Percentiles rank a stretch among this genome's conserved stretches.
phyloP scores from a whole-genome alignment of 1,140 invertebrate species.

The Hyposmocoma kahamanoa region DNA sequence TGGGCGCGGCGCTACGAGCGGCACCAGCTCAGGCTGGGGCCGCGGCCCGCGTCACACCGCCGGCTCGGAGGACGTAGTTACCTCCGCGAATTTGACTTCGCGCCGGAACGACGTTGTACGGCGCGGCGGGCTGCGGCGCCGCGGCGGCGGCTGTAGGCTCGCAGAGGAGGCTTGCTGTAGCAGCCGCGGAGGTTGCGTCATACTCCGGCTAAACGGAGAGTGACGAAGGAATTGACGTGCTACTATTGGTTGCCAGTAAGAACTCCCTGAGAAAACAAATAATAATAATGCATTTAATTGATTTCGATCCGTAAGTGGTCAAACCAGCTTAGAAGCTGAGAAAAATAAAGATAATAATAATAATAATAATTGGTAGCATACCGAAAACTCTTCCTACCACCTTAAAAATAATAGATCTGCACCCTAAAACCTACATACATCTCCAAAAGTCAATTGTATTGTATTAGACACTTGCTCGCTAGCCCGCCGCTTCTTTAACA shows the following conservation, averaged over 20 bases:
- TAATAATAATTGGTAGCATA: too few species aligned
- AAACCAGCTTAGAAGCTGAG: too few species aligned
- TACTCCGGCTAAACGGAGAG: slow-evolving; percentile 73
- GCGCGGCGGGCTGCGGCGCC: slow-evolving; percentile 38
- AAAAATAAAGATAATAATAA: too few species aligned
- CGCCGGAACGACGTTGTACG: slow-evolving; percentile 56
- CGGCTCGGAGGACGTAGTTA: slow-evolving; percentile 29
- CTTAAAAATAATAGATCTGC: too few species aligned
- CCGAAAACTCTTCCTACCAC: too few species aligned
- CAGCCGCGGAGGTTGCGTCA: slow-evolving; percentile 39
- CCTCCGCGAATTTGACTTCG: slow-evolving; percentile 75
- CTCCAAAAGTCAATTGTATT: too few species aligned
- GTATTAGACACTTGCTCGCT: too few species aligned
- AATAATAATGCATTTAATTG: too few species aligned
- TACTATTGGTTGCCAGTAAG: slow-evolving; percentile 77
- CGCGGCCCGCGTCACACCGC: slow-evolving; percentile 61
- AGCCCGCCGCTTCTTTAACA: too few species aligned
- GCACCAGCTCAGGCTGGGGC: slow-evolving; percentile 63
- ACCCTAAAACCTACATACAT: too few species aligned
- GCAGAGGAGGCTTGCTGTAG: slow-evolving; percentile 57
- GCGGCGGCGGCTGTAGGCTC: slow-evolving; percentile 44
- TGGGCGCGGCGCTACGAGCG: slow-evolving; percentile 39
- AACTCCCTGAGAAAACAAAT: slow-evolving; percentile 36
- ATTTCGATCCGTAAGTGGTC: too few species aligned
- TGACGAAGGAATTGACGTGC: slow-evolving; percentile 77